Evolutionary conservation across 2,888 invertebrate genomes (phyloP), one percentile per base, ranked within the genome.

Genomic region (Catocala sponsa): DNA sequence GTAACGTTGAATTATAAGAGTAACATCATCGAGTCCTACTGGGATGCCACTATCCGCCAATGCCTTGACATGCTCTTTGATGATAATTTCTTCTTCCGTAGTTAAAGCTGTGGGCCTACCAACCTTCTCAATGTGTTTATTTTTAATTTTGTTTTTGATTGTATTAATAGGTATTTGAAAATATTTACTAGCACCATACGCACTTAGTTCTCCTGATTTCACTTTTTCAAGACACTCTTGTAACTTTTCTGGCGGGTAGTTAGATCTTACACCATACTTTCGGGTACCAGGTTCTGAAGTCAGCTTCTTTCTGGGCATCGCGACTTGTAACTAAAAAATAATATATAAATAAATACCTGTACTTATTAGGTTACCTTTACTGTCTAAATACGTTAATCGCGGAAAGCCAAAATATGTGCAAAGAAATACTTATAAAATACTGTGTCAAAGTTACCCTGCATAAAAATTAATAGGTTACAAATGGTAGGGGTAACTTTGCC

Each of bases 21-120:
- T 61, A 42, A 66, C 51, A 59, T 66, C 72, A 56, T 67, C 48
- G 49, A 72, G 41, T 6, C 59, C 65, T 63, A 67, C 42, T 12
- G 69, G 62, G 10, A 69, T 62, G n/a, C 65, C 65, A 38, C 7
- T 44, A 63, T 72, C 69, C n/a, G 68, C 62, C 59, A 67, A 69
- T 46, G 59, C 61, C 47, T 51, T 65, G 42, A 72, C 48, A 63
- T 68, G 64, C 25, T 65, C 47, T 59, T 64, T 64, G 38, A 70
- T 48, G 44, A 61, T 63, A 35, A n/a, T 59, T 65, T 67, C 65
- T 55, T 65, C 63, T 33, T 67, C 57, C 5, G 1, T 25, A 25
- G 57, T 43, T 53, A 64, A 59, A 60, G 58, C 61, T 41, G 60
- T 59, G 10, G 70, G 70, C 57, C 58, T 64, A 7, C 64, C 63